Conservation (phyloP, 1,140 invertebrate genomes). For the Coelopa frigida region DNA sequence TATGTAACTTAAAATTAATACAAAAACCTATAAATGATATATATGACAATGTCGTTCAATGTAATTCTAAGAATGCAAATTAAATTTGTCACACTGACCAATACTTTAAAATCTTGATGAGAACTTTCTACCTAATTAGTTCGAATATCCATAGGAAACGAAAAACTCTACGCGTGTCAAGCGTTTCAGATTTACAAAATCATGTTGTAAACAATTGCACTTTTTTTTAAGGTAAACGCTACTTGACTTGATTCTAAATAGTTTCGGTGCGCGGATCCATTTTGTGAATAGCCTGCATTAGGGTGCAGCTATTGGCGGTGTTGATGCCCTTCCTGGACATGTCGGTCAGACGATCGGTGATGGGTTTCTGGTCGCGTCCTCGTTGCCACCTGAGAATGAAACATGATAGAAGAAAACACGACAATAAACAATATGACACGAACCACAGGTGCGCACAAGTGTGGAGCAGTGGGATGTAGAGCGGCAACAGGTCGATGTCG, state of each 20-base stretch:
- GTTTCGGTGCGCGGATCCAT: slow-evolving; percentile 45
- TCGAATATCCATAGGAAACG: no score
- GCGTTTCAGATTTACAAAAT: no score
- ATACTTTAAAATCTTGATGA: no score
- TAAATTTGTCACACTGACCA: no score
- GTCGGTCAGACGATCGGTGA: slow-evolving; percentile 54
- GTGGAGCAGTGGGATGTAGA: slow-evolving; percentile 64
- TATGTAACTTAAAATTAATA: no score
- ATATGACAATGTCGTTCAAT: no score
- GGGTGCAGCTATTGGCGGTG: slow-evolving; percentile 49
- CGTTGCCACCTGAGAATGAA: slow-evolving; percentile 55
- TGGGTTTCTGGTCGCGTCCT: slow-evolving; percentile 53
- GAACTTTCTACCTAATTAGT: no score
- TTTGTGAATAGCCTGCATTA: slow-evolving; percentile 53
- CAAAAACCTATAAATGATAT: no score
- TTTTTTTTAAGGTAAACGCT: no score
- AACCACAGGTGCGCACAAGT: slow-evolving; percentile 58
- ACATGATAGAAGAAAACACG: slow-evolving; percentile 8
- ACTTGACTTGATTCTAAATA: slow-evolving; percentile 22
- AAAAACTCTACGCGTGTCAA: no score
- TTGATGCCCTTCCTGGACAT: slow-evolving; percentile 56
- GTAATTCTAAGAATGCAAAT: no score
- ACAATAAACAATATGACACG: slow-evolving; percentile 23
- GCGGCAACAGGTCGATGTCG: slow-evolving; percentile 56
- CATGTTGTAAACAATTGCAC: no score